Percentiles rank a stretch among this genome's conserved stretches.
These are phyloP conservation scores for Parascotia fuliginaria DNA, from an alignment of 2,888 invertebrate genomes.

Conservation along the genomic window DNA sequence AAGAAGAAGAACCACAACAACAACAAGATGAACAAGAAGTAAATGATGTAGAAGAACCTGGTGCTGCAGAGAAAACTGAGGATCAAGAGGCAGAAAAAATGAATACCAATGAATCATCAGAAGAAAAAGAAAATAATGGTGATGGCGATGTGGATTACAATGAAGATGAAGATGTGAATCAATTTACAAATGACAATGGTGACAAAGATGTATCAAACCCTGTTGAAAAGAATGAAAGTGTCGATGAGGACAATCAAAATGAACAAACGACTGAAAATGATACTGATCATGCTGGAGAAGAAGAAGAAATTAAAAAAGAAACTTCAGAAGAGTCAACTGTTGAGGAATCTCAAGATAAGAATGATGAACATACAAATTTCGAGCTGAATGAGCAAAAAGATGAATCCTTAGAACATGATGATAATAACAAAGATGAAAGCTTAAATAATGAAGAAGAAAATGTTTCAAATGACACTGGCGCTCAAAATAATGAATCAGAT, in stretches of 20 bases:
- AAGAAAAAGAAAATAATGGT: constrained; percentile 10
- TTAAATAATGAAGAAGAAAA: constrained; percentile 10
- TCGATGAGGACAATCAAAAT: constrained; percentile 17
- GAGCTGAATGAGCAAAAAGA: constrained; percentile 9
- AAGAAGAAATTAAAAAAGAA: neutral
- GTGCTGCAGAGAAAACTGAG: constrained; percentile 7
- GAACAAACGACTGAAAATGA: no score
- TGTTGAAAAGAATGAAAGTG: constrained; percentile 9
- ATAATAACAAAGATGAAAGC: constrained; percentile 9
- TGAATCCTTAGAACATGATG: neutral
- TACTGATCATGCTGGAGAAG: neutral
- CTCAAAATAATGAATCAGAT: constrained; percentile 21
- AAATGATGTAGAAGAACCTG: neutral
- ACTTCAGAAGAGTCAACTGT: neutral
- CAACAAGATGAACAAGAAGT: constrained; percentile 23
- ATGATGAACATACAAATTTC: constrained; percentile 3
- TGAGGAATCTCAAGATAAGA: constrained; percentile 6
- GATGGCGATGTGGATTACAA: constrained; percentile 9
- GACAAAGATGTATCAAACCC: no score
- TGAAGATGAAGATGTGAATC: constrained; percentile 25
- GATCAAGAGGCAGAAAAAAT: constrained; percentile 32
- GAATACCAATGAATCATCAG: no score
- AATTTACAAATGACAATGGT: no score
- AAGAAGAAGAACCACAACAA: constrained; percentile 17
- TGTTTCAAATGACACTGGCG: constrained; percentile 9